Evolutionary conservation across 2,888 invertebrate genomes (phyloP), one percentile per base, ranked within the genome.

Genomic region (Phalera bucephala): DNA sequence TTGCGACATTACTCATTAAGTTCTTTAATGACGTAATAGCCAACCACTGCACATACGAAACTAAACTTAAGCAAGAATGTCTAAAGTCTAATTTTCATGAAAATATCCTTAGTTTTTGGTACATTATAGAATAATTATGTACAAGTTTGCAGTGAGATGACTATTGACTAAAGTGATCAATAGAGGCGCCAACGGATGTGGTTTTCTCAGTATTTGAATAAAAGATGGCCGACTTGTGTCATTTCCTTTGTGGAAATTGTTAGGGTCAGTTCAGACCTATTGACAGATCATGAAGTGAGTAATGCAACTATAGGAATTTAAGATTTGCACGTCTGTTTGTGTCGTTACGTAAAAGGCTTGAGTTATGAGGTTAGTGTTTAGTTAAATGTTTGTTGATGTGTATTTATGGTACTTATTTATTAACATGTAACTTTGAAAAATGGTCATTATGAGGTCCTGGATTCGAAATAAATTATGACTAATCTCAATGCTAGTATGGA

Each of bases 151-250:
- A 45, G 22, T 36, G 48, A 28, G 33, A 54, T 59, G 55, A 63
- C 58, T 62, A 63, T 67, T 63, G 56, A 59, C 56, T 49, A 51
- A 57, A 48, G 52, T 47, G 58, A 70, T 70, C 68, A 70, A 72
- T 69, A 53, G 58, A 61, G 55, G 57, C 60, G 67, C 56, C 62
- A 71, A 66, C 77, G 77, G 80, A 80, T 72, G 64, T 73, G 66
- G 68, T 66, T 60, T 72, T 72, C 68, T 72, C 37, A 48, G 63
- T 76, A 63, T 79, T 78, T 78, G 67, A 61, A 74, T 69, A 75
- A 63, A 75, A 76, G 63, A 72, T 74, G 72, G 62, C 64, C 56
- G 64, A 69, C 66, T 71, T 70, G 67, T 72, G 73, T 76, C 76
- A 74, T 65, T 72, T 80, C 77, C 80, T 77, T 74, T 70, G 70